Percentiles rank a stretch among this genome's conserved stretches.
Evolutionary conservation across 2,113 vertebrate genomes (phyloP).

Genomic region (Oreochromis niloticus): DNA sequence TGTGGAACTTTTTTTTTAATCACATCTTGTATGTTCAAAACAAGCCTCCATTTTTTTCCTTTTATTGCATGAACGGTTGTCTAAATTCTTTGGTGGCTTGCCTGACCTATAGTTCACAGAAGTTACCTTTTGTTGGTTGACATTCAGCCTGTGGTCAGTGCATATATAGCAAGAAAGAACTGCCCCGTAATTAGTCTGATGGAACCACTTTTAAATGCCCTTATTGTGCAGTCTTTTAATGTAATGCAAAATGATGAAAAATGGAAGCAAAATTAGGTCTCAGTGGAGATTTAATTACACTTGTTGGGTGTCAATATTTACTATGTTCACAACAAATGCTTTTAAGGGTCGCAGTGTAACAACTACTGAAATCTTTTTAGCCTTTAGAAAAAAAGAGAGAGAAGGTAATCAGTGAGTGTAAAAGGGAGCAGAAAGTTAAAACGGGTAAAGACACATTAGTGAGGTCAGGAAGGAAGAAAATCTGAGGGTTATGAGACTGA

Average conservation of each 20-base stretch:
- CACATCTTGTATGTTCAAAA: background rate
- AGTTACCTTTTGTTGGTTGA: background rate
- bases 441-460: slow-evolving; percentile 39
- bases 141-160: background rate
- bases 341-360: background rate
- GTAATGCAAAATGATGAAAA: background rate
- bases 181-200: background rate
- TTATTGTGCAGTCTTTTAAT: background rate
- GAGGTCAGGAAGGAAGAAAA: slow-evolving; percentile 21
- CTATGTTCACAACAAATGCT: background rate
- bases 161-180: background rate
- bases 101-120: background rate
- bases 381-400: background rate
- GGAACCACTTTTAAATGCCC: background rate
- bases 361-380: background rate
- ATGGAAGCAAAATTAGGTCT: background rate
- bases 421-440: slow-evolving; percentile 25
- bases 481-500: background rate
- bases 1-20: background rate
- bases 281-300: background rate
- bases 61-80: background rate
- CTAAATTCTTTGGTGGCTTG: background rate
- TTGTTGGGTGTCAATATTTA: background rate
- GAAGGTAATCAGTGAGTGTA: background rate
- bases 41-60: background rate